Evolutionary conservation across 2,888 invertebrate genomes (phyloP), one percentile per base, ranked within the genome.

Genomic region (Acanthosepion esculentum): DNA sequence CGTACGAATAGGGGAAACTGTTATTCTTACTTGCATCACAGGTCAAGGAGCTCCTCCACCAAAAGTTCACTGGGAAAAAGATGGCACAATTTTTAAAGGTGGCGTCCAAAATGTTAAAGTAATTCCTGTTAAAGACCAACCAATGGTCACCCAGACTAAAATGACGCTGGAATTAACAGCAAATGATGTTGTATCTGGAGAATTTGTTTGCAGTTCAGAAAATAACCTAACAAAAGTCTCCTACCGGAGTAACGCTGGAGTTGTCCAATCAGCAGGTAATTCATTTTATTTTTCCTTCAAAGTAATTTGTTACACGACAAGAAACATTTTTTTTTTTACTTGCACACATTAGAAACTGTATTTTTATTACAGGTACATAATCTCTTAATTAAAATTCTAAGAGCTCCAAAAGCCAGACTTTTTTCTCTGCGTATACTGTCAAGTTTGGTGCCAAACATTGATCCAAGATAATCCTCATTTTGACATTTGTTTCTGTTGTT

Each of bases 21-120:
- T 96, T 15, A 95, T 95, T 10, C 95, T 97, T 94, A 96, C 96
- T 64, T 97, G 97, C 95, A 96, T 97, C 64, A 97, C 97, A 20
- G 96, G 96, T 8, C 94, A 94, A 26, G 96, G 96, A 94, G 96
- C 96, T 26, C 96, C 96, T 41, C 95, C 95, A 23, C 94, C 96
- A 20, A 91, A 93, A 29, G 95, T 97, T 3, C 96, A 95, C 95
- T 97, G 97, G 97, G 96, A 96, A 94, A 95, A 95, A 94, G 95
- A 97, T 95, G 96, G 96, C 26, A 94, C 94, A 50, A 94, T 48
- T 26, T 96, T 96, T 94, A 91, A 64, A 26, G 95, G 95, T 20
- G 97, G 96, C 18, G 95, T 94, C 48, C 96, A 96, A 95, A 95
- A 96, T 92, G 96, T 95, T 23, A 96, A 97, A 10, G 95, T 96